Evolutionary conservation across 92 coral and sea anemone species (phyloP).

Genomic region (Meandrina meandrites): DNA sequence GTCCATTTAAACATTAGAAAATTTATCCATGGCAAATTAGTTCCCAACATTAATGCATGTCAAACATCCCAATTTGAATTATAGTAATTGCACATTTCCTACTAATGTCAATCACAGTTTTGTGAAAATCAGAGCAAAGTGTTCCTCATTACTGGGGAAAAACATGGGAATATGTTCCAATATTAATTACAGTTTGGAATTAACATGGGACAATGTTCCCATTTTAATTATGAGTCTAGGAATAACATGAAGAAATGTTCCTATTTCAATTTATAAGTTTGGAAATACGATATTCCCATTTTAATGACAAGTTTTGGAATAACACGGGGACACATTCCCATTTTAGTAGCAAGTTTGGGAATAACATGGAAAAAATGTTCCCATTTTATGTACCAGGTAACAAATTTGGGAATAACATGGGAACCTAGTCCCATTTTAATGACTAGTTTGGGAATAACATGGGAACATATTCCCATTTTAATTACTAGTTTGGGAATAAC

Average conservation of each 20-base stretch:
- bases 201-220: neutral
- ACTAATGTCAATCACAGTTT: too few relatives aligned
- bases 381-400: neutral
- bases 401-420: neutral
- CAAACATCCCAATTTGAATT: conserved; percentile 22
- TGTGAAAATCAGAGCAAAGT: too few relatives aligned
- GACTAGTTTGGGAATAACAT: conserved; percentile 22
- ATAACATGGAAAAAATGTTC: neutral
- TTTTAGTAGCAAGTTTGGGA: conserved; percentile 21
- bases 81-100: conserved; percentile 10
- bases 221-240: conserved; percentile 5
- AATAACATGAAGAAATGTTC: conserved; percentile 16
- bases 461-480: conserved; percentile 41
- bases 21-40: conserved; percentile 25
- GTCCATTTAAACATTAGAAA: too few relatives aligned
- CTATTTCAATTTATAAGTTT: neutral
- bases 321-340: conserved; percentile 24
- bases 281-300: neutral
- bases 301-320: conserved; percentile 21
- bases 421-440: neutral
- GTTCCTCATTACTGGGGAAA: too few relatives aligned
- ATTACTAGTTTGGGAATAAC: conserved; percentile 8
- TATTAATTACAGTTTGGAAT: neutral
- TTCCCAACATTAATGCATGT: conserved; percentile 23
- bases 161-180: neutral